These are phyloP conservation scores for Liparis tanakae DNA, from an alignment of 2,797 vertebrate species.

Conservation along the genomic window DNA sequence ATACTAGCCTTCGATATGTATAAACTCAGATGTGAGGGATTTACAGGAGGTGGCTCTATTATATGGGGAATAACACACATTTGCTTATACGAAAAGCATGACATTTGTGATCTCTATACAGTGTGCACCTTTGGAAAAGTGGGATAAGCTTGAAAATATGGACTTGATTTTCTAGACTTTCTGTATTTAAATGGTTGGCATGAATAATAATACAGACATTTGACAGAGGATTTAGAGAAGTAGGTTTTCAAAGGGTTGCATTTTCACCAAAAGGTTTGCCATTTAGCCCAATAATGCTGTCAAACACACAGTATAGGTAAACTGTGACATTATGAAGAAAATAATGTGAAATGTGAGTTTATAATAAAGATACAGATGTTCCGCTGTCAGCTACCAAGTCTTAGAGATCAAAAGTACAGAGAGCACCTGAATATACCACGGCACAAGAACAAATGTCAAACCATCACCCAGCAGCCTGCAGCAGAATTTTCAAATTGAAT, in stretches of 20 bases:
- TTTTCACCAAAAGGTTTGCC: not conserved
- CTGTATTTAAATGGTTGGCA: not conserved
- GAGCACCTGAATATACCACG: constrained; percentile 14
- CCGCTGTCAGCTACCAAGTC: not conserved
- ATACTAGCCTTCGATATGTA: constrained; percentile 23
- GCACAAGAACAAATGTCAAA: constrained; percentile 24
- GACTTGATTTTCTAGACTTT: not conserved
- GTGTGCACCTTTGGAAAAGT: not conserved
- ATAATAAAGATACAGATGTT: not conserved
- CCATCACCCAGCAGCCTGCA: constrained; percentile 6
- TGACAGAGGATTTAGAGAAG: not conserved
- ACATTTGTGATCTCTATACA: not conserved
- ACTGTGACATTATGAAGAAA: not conserved
- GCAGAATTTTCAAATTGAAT: constrained; percentile 23
- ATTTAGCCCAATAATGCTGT: not conserved
- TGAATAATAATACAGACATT: not conserved
- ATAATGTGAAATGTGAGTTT: not conserved
- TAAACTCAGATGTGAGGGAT: constrained; percentile 37
- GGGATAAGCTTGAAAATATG: not conserved
- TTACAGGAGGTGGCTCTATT: constrained; percentile 38
- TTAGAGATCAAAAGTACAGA: not conserved
- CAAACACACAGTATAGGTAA: not conserved
- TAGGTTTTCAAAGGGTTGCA: not conserved
- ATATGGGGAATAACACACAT: not conserved
- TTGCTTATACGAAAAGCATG: constrained; percentile 14